A percentile compares a stretch with the other conserved stretches of the same genome.
These are phyloP conservation scores for Pseudomugil tenellus DNA, from an alignment of 2,797 vertebrate genomes.

Conservation along the genomic window DNA sequence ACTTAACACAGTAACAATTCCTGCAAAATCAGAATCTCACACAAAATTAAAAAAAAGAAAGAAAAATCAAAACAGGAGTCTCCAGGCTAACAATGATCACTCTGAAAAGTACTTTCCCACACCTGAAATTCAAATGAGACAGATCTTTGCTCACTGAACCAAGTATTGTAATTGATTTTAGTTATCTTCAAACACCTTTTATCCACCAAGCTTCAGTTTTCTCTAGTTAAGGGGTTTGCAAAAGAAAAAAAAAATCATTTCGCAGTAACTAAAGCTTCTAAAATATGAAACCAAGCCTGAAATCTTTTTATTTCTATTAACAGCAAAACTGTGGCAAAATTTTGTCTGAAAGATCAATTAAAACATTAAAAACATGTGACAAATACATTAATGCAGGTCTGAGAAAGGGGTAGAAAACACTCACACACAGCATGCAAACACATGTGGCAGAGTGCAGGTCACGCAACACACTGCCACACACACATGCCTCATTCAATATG, in stretches of 20 bases:
- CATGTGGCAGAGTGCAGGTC: conserved; percentile 17
- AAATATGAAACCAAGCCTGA: not conserved
- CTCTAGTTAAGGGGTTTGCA: not conserved
- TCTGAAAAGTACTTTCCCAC: not conserved
- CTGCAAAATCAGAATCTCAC: not conserved
- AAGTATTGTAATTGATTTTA: conserved; percentile 4
- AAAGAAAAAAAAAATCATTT: not conserved
- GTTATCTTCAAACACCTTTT: conserved; percentile 4
- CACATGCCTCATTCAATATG: conserved; percentile 50
- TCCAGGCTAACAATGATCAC: not conserved
- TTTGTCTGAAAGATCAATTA: conserved; percentile 9
- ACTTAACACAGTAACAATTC: too few relatives aligned
- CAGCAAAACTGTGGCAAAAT: not conserved
- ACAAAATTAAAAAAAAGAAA: not conserved
- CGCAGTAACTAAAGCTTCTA: not conserved
- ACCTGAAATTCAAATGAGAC: conserved; percentile 2
- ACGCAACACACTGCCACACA: conserved; percentile 42
- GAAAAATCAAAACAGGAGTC: conserved; percentile 19
- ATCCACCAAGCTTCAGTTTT: conserved; percentile 11
- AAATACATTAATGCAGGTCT: conserved; percentile 15
- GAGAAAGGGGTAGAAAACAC: conserved; percentile 14
- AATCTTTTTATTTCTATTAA: conserved; percentile 1
- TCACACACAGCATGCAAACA: conserved; percentile 4
- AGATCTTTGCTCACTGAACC: not conserved
- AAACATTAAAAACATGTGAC: not conserved